Conservation (phyloP, 2,797 vertebrate species). For the Rhinella marina region DNA sequence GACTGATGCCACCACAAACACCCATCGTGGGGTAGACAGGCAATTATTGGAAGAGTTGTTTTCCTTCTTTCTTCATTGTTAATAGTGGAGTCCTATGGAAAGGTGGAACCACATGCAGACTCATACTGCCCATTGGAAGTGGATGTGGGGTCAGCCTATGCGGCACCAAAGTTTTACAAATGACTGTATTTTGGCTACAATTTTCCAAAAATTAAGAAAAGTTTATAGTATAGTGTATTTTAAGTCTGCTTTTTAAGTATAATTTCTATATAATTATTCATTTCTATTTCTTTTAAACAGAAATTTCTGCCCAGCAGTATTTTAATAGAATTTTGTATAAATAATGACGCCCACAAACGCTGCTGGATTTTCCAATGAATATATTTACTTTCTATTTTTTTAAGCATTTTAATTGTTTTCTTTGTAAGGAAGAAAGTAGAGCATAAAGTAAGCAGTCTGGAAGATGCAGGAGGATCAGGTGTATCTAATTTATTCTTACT, state of each 20-base stretch:
- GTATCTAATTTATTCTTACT: slow-evolving; percentile 45
- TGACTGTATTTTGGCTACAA: no score
- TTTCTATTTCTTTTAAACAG: not conserved
- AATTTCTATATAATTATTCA: not conserved
- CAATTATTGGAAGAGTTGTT: no score
- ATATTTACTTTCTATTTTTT: not conserved
- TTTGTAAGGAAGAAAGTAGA: not conserved
- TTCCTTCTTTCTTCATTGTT: no score
- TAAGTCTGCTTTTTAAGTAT: not conserved
- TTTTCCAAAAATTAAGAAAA: no score
- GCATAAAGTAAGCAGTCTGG: not conserved
- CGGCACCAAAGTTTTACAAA: no score
- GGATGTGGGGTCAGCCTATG: no score
- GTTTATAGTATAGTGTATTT: no score
- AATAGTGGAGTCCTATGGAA: no score
- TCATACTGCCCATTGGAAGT: no score
- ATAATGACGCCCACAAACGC: not conserved
- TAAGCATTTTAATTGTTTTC: slow-evolving; percentile 2
- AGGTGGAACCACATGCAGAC: no score
- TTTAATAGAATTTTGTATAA: not conserved
- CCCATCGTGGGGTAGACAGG: no score
- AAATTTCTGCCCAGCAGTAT: not conserved
- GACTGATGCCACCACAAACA: no score
- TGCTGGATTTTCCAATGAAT: not conserved
- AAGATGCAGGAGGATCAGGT: slow-evolving; percentile 30